Evolutionary conservation across 2,113 vertebrate species (phyloP).

Genomic region (Catharus fuscescens): DNA sequence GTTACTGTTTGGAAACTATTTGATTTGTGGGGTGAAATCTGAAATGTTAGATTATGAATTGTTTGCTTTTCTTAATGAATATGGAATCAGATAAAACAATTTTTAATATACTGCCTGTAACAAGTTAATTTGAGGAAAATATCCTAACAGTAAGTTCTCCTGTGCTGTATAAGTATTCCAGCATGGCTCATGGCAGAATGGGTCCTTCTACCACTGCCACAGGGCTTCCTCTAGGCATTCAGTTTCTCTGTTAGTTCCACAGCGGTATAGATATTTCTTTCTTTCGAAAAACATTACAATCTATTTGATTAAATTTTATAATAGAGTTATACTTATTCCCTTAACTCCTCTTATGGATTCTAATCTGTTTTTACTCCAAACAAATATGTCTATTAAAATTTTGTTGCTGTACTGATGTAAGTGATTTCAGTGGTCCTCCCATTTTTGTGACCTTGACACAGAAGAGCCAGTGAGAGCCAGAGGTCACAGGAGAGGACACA

Average conservation of each 20-base stretch:
- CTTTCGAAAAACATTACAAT: background rate
- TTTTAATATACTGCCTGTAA: background rate
- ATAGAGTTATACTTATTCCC: background rate
- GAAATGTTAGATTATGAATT: background rate
- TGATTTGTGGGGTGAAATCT: background rate
- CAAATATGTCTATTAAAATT: background rate
- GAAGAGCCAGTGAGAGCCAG: background rate
- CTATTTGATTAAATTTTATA: background rate
- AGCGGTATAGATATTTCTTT: background rate
- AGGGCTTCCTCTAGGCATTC: background rate
- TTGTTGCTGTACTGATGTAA: background rate
- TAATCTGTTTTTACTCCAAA: background rate
- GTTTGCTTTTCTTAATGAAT: background rate
- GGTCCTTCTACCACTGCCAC: background rate
- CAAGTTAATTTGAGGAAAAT: background rate
- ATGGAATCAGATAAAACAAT: background rate
- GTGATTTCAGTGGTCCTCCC: background rate
- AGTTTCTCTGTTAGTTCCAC: background rate
- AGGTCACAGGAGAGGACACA: background rate
- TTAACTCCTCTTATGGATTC: background rate
- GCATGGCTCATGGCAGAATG: background rate
- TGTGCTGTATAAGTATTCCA: rapidly evolving
- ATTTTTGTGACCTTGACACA: background rate
- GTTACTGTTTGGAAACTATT: background rate
- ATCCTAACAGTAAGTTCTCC: background rate